phyloP scores from a whole-genome alignment of 1,140 invertebrate species.

The Formica selysi region DNA sequence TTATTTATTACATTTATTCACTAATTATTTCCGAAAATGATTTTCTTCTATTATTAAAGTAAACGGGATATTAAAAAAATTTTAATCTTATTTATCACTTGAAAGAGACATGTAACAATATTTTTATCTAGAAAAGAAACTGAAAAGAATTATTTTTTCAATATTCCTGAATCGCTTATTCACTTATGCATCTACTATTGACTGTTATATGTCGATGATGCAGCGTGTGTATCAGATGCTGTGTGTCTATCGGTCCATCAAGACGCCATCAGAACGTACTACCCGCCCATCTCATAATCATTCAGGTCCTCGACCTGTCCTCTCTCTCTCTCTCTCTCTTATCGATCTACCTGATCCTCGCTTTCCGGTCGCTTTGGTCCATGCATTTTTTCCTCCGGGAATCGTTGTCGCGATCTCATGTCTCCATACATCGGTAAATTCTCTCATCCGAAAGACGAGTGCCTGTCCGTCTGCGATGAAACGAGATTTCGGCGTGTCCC shows the following conservation, averaged over 20 bases:
- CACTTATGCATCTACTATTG: background rate
- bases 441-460: background rate
- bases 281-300: slow-evolving; percentile 65
- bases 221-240: slow-evolving; percentile 8
- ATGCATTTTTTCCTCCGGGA: background rate
- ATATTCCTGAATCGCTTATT: background rate
- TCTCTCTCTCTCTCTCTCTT: no score
- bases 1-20: background rate
- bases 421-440: background rate
- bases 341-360: slow-evolving; percentile 36
- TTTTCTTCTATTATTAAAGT: slow-evolving; percentile 1
- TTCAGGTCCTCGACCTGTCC: slow-evolving; percentile 67
- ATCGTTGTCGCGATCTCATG: background rate
- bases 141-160: background rate
- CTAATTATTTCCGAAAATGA: background rate
- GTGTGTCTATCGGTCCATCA: slow-evolving; percentile 23
- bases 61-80: background rate
- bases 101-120: background rate
- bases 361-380: slow-evolving; percentile 12
- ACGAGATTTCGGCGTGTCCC: slow-evolving; percentile 53
- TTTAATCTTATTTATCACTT: background rate
- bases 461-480: background rate
- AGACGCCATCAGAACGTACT: slow-evolving; percentile 55
- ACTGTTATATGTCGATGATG: slow-evolving; percentile 29
- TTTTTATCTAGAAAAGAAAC: background rate